These are phyloP conservation scores for Anorthoa munda DNA, from an alignment of 2,888 invertebrate species.

Conservation along the genomic window DNA sequence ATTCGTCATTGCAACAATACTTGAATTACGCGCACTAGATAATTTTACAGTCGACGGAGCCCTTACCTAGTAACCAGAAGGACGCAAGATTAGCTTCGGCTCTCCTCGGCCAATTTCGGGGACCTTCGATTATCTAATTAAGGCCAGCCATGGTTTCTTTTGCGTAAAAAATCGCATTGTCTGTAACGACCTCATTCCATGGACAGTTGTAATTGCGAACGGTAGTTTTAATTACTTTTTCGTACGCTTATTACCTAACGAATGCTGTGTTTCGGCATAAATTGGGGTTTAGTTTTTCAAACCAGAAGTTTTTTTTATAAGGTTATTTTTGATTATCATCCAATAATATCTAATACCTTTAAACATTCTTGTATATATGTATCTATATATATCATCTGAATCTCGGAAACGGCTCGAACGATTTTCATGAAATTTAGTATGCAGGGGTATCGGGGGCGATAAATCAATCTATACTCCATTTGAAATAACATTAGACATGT, in stretches of 20 bases:
- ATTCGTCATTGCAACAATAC: slow-evolving; percentile 4
- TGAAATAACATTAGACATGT: no score
- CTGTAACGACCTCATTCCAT: slow-evolving; percentile 71
- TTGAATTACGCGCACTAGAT: slow-evolving; percentile 43
- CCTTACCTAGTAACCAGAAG: slow-evolving; percentile 55
- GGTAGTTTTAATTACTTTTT: slow-evolving; percentile 76
- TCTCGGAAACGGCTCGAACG: no score
- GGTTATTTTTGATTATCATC: slow-evolving; percentile 2
- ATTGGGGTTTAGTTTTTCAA: slow-evolving; percentile 47
- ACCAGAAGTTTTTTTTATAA: slow-evolving; percentile 25
- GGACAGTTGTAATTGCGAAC: slow-evolving; percentile 72
- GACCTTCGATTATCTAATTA: slow-evolving; percentile 70
- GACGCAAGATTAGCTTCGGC: slow-evolving; percentile 60
- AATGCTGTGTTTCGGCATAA: slow-evolving; percentile 55
- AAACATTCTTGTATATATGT: no score
- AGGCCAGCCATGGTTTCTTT: slow-evolving; percentile 63
- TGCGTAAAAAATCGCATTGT: slow-evolving; percentile 70
- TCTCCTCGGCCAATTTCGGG: slow-evolving; percentile 59
- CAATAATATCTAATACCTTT: no score
- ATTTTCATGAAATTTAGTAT: no score
- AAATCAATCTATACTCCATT: no score
- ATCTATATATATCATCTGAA: no score
- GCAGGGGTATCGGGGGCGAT: no score
- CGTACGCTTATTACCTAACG: slow-evolving; percentile 67
- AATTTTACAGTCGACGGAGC: slow-evolving; percentile 60